These are phyloP conservation scores for Prorops nasuta DNA, from an alignment of 1,140 invertebrate genomes.

Conservation along the genomic window DNA sequence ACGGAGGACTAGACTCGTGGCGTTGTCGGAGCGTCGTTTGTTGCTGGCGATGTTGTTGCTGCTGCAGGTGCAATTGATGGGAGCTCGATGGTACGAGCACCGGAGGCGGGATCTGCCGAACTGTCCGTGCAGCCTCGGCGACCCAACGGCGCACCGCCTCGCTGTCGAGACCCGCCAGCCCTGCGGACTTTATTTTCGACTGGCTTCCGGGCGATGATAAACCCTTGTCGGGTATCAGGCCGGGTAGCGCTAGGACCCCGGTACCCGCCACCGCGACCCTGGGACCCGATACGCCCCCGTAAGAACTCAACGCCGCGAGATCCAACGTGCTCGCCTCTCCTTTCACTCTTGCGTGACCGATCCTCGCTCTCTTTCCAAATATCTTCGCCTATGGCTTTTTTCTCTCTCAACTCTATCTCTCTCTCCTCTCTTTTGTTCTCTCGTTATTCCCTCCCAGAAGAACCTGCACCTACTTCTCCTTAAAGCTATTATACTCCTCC, in stretches of 20 bases:
- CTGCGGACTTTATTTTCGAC: constrained; percentile 49
- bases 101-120: constrained; percentile 47
- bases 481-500: too few species aligned
- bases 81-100: constrained; percentile 35
- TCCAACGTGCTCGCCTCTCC: constrained; percentile 41
- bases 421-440: background rate
- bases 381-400: background rate
- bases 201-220: constrained; percentile 42
- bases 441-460: too few species aligned
- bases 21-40: constrained; percentile 33
- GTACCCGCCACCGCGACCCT: constrained; percentile 56
- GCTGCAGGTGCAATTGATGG: constrained; percentile 21
- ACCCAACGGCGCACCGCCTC: constrained; percentile 56
- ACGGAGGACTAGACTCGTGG: constrained; percentile 35
- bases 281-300: constrained; percentile 41
- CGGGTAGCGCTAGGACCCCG: constrained; percentile 49
- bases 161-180: constrained; percentile 55
- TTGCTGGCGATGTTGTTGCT: constrained; percentile 19
- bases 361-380: background rate
- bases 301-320: constrained; percentile 47
- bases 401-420: background rate
- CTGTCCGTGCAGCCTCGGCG: constrained; percentile 51
- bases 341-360: constrained; percentile 6
- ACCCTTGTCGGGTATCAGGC: constrained; percentile 50
- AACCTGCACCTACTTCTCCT: too few species aligned